Evolutionary conservation across 2,888 invertebrate species (phyloP).

Genomic region (Agonopterix alstromeriana): DNA sequence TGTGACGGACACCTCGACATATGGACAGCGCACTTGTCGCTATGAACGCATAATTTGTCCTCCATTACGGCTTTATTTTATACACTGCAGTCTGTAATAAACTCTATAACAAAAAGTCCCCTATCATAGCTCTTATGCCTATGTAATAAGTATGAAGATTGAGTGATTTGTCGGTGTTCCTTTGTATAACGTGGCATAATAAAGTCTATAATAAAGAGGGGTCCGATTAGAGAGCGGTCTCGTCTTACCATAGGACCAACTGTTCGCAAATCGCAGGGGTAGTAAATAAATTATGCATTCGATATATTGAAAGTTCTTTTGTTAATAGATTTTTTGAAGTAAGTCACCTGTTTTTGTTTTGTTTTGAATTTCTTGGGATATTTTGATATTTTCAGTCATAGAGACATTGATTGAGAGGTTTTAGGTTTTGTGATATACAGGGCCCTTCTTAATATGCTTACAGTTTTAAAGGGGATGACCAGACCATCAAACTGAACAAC

Average conservation of each 20-base stretch:
- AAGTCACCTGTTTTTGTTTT: conserved; percentile 42
- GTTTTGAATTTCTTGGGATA: not conserved
- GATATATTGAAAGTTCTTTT: conserved; percentile 58
- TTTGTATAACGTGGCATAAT: conserved; percentile 33
- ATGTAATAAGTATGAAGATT: too few species aligned
- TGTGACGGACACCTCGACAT: conserved; percentile 67
- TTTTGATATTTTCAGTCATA: too few species aligned
- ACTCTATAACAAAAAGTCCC: not conserved
- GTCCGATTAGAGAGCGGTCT: conserved; percentile 62
- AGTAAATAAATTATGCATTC: conserved; percentile 66
- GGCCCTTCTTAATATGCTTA: too few species aligned
- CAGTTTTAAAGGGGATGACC: too few species aligned
- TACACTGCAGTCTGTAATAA: conserved; percentile 14
- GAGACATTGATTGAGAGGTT: too few species aligned
- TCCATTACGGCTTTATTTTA: conserved; percentile 61
- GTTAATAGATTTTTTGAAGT: conserved; percentile 53
- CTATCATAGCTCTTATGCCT: too few species aligned
- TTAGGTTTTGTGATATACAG: too few species aligned
- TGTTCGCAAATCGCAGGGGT: conserved; percentile 47
- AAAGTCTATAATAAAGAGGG: conserved; percentile 39
- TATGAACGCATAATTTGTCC: conserved; percentile 64
- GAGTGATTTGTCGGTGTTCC: conserved; percentile 16
- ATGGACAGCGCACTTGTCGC: conserved; percentile 68
- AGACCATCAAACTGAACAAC: too few species aligned
- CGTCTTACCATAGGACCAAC: conserved; percentile 66